These are phyloP conservation scores for Zophobas morio DNA, from an alignment of 1,140 invertebrate genomes.

Conservation along the genomic window DNA sequence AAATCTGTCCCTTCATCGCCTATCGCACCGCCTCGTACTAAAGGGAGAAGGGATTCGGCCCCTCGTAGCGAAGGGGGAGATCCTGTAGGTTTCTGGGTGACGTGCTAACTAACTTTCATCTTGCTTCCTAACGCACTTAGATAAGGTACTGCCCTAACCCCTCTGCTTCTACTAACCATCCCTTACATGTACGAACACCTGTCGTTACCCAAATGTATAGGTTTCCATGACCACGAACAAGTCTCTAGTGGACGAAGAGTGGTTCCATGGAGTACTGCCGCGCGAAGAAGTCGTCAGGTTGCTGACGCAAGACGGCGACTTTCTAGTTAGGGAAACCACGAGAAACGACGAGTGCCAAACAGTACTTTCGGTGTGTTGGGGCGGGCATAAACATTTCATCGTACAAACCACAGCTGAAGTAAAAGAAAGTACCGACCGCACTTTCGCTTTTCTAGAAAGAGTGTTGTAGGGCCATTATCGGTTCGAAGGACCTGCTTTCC, in stretches of 20 bases:
- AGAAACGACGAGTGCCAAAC: conserved; percentile 93
- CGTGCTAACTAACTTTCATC: conserved; percentile 22
- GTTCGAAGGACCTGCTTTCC: conserved; percentile 94
- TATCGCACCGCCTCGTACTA: conserved; percentile 69
- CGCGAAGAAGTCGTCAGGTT: conserved; percentile 95
- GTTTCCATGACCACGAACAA: conserved; percentile 69
- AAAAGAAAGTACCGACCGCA: conserved; percentile 51
- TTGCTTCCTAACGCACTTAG: conserved; percentile 7
- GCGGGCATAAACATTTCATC: conserved; percentile 97
- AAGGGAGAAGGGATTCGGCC: conserved; percentile 68
- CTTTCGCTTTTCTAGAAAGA: background rate
- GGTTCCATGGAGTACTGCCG: conserved; percentile 97
- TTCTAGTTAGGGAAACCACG: conserved; percentile 94
- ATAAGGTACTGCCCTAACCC: background rate
- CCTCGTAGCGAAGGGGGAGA: conserved; percentile 64
- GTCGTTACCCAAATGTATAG: conserved; percentile 52
- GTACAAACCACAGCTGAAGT: conserved; percentile 94
- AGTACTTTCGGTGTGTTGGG: conserved; percentile 96
- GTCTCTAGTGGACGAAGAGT: conserved; percentile 89
- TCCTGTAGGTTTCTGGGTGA: conserved; percentile 61
- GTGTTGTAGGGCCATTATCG: conserved; percentile 85
- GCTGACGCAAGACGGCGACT: conserved; percentile 91
- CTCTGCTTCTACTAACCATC: background rate
- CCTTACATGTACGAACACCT: background rate
- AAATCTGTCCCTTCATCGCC: conserved; percentile 78